Base-by-base conservation (phyloP, 2,797 vertebrate genomes). In the Tamandua tetradactyla region DNA sequence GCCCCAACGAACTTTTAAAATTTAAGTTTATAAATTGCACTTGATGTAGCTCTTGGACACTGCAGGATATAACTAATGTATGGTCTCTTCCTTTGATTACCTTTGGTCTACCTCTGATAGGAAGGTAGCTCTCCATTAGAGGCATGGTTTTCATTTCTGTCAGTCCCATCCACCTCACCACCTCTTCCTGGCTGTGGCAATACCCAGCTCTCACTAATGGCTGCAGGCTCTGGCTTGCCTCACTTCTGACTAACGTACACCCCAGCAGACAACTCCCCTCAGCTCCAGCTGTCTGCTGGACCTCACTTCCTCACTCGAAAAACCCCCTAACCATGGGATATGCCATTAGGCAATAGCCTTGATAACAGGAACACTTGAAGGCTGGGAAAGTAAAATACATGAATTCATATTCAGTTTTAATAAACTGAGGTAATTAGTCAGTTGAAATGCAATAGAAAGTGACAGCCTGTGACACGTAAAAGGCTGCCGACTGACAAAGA, bases 391-490 rank as follows among this genome's bases (percentile, higher is more conserved):
- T 97, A 97, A 98, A 97, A 98, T 97, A 97, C 86, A 92, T 97
- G 98, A 97, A 97, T 98, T 98, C 97, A 97, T 97, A 97, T 96
- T 98, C 97, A 97, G 96, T 98, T 98, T 98, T 98, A 98, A 98
- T 97, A 98, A 98, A 97, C 96, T 93, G 96, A 80, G 90, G 95
- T 97, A 98, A 98, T 98, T 98, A 98, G 97, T 98, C 97, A 97
- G 94, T 95, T 97, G 98, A 98, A 98, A 97, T 22, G 86, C 93
- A 96, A 98, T 96, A 97, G 97, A 97, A 98, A 97, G 94, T 96
- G 97, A 97, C 97, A 98, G 97, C 57, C 96, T 98, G 96, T 98
- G 97, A 98, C 98, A 98, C 93, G 96, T 94, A 97, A 96, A 98
- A 97, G 97, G 97, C 15, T 95, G 96, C 96, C 81, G 14, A 95